These are phyloP conservation scores for Phylloscopus collybita DNA, from an alignment of 2,797 vertebrate species.

Conservation along the genomic window DNA sequence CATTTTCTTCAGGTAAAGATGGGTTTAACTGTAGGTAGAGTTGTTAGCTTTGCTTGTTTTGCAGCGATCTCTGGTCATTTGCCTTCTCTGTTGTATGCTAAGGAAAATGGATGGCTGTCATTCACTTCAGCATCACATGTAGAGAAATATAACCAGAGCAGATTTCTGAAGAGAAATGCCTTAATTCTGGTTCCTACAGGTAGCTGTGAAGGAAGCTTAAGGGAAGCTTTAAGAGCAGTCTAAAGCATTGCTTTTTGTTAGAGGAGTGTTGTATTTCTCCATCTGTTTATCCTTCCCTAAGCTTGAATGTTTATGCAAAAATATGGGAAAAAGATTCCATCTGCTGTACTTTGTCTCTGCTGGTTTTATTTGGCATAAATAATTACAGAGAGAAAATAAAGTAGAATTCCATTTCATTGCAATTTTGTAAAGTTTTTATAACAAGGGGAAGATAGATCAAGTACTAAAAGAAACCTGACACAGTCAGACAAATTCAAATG, in stretches of 20 bases:
- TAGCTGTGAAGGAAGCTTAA: neutral
- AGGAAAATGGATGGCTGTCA: neutral
- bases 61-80: neutral
- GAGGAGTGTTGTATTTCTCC: neutral
- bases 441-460: neutral
- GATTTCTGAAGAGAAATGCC: neutral
- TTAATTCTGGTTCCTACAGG: neutral
- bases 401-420: neutral
- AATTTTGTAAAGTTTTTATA: neutral
- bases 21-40: neutral
- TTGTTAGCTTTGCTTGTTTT: neutral
- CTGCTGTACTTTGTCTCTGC: neutral
- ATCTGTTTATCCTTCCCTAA: neutral
- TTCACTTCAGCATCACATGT: neutral
- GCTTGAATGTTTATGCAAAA: constrained; percentile 28
- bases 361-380: constrained; percentile 43
- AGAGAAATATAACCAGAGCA: neutral
- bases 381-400: constrained; percentile 15
- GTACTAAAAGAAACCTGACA: neutral
- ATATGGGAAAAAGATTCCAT: neutral
- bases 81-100: neutral
- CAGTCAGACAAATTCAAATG: neutral
- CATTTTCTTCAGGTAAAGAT: neutral
- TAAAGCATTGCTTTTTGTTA: neutral
- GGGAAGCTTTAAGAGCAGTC: neutral